Evolutionary conservation across 2,797 vertebrate genomes (phyloP), one percentile per base, ranked within the genome.

Genomic region (Arctocebus calabarensis): DNA sequence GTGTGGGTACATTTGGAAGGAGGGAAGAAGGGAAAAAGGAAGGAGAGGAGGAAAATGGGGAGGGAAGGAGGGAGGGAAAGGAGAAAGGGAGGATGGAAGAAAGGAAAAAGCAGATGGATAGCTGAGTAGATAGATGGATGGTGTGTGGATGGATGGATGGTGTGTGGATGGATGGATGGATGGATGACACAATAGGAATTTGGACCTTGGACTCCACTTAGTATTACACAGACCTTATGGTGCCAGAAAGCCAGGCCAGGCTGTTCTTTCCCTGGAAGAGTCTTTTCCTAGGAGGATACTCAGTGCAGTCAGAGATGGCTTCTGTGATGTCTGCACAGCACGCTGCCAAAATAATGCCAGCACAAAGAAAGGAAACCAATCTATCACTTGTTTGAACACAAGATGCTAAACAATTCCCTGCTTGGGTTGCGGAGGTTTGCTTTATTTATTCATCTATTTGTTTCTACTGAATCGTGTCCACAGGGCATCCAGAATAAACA

Each of bases 401-500:
- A 55, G 59, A 78, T 5, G 34, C 55, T 66, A 16, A 84, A 37
- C 34, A 29, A 43, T 29, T n/a, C 68, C 13, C 4, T 7, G 57
- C 52, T 62, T 79, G 84, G 70, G 32, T 59, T 62, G 23, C 3
- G 82, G 70, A 92, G 88, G 62, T 37, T 73, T 37, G 43, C 68
- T 79, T 92, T 92, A 64, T 87, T 61, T 85, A 57, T 64, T 75
- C 82, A 61, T 66, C 62, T 92, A 37, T 87, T 84, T 91, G 77
- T 78, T 90, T 94, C 83, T 19, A 40, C 83, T 81, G 27, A 90
- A 37, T 71, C 29, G 2, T 84, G 74, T 86, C 92, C 85, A 71
- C 17, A 57, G 79, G 89, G 59, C 70, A 84, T 75, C 45, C 66
- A 88, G 92, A 95, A 83, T 22, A 88, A 94, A 84, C 82, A 85